phyloP scores from a whole-genome alignment of 2,113 vertebrate genomes.

The Gadus chalcogrammus region DNA sequence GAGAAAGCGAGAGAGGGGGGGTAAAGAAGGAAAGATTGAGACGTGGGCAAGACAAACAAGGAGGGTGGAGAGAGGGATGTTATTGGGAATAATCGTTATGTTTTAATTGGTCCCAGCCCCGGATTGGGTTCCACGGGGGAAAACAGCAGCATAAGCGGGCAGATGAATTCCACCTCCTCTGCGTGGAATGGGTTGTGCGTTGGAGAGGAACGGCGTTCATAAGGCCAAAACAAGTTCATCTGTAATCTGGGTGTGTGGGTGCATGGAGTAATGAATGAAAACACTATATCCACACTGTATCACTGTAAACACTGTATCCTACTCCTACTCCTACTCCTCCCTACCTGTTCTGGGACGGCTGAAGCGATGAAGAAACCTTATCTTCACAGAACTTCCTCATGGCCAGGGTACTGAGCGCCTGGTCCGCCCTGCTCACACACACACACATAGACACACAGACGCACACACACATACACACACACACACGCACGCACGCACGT shows the following conservation, averaged over 20 bases:
- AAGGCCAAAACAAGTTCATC: too few species aligned
- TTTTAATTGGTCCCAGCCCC: too few species aligned
- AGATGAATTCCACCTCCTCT: too few species aligned
- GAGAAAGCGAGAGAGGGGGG: neutral
- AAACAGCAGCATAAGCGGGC: too few species aligned
- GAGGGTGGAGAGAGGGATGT: neutral
- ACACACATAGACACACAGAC: slow-evolving; percentile 16
- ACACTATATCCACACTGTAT: neutral
- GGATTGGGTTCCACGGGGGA: too few species aligned
- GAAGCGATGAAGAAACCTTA: slow-evolving; percentile 84
- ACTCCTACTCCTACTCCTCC: neutral
- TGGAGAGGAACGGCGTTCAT: too few species aligned
- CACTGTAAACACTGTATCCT: neutral
- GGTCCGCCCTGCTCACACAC: slow-evolving; percentile 79
- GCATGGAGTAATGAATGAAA: too few species aligned
- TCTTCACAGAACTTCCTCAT: slow-evolving; percentile 95
- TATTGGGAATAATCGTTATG: too few species aligned
- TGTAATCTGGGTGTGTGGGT: too few species aligned
- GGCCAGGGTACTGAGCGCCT: slow-evolving; percentile 87
- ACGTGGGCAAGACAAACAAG: neutral
- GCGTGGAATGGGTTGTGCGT: too few species aligned
- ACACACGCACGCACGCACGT: slow-evolving; percentile 1
- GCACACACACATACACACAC: slow-evolving; percentile 8
- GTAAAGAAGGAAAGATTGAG: neutral
- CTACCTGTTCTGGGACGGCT: slow-evolving; percentile 90